Evolutionary conservation across 2,797 vertebrate genomes (phyloP).

Genomic region (Etheostoma nigrum): DNA sequence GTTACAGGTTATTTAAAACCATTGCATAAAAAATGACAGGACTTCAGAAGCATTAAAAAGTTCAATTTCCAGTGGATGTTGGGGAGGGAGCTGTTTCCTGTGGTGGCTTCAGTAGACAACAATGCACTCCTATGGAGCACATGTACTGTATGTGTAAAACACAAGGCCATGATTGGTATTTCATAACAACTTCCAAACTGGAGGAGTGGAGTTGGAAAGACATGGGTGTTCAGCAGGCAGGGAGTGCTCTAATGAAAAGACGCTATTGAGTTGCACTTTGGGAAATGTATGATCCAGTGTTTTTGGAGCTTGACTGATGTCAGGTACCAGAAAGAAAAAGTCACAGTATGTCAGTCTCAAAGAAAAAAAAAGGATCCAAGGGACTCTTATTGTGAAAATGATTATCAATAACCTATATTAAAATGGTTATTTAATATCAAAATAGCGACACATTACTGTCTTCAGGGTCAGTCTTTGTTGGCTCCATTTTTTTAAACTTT

Average conservation of each 20-base stretch:
- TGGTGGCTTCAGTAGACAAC: background rate
- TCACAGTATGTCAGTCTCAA: too few species aligned
- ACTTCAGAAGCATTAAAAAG: too few species aligned
- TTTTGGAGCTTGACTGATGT: background rate
- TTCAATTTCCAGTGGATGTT: background rate
- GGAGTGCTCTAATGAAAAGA: background rate
- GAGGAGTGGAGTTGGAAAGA: too few species aligned
- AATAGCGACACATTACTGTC: too few species aligned
- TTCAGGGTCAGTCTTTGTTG: background rate
- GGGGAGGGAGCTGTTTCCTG: conserved; percentile 2
- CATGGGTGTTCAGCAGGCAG: too few species aligned
- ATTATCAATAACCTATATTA: too few species aligned
- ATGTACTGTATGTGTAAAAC: background rate
- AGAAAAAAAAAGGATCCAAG: too few species aligned
- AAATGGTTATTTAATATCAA: too few species aligned
- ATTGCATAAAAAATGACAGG: too few species aligned
- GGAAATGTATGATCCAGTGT: background rate
- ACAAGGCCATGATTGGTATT: background rate
- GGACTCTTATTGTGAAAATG: too few species aligned
- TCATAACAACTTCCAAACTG: background rate
- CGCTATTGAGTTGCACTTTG: background rate
- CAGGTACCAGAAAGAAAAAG: too few species aligned
- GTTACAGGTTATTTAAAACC: too few species aligned
- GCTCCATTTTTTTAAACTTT: background rate
- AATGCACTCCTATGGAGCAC: background rate